Evolutionary conservation across 2,797 vertebrate genomes (phyloP).

Genomic region (Helostoma temminkii): DNA sequence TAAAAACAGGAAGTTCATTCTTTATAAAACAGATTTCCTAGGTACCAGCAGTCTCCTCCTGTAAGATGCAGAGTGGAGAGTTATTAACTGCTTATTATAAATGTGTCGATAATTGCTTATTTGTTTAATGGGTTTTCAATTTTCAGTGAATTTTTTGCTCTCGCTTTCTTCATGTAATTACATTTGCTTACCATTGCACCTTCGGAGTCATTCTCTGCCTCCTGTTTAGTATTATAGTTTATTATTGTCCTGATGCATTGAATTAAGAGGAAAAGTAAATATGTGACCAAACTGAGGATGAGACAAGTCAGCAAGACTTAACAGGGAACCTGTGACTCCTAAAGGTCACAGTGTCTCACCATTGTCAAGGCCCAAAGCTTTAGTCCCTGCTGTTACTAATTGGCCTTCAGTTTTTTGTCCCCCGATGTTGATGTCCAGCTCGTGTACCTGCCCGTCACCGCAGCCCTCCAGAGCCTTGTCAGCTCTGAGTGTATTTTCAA

Average conservation of each 20-base stretch:
- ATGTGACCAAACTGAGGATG: conserved; percentile 26
- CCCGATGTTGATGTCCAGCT: conserved; percentile 46
- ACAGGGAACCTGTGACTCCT: conserved; percentile 41
- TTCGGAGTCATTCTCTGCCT: conserved; percentile 6
- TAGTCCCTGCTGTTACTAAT: conserved; percentile 56
- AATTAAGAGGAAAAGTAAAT: conserved; percentile 23
- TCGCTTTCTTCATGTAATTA: conserved; percentile 19
- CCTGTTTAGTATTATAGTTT: not conserved
- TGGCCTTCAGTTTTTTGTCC: conserved; percentile 65
- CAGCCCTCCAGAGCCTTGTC: conserved; percentile 41
- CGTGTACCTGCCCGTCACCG: conserved; percentile 44
- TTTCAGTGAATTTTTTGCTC: not conserved
- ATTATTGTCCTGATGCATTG: conserved; percentile 18
- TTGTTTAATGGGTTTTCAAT: not conserved
- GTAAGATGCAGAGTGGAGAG: no score
- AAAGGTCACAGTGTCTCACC: conserved; percentile 40
- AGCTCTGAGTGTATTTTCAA: conserved; percentile 62
- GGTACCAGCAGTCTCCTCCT: no score
- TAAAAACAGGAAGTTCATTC: not conserved
- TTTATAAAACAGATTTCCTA: not conserved
- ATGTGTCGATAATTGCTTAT: conserved; percentile 1
- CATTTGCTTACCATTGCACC: not conserved
- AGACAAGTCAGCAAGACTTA: conserved; percentile 14
- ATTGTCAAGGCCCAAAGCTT: conserved; percentile 31
- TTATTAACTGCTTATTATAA: no score